These are phyloP conservation scores for Capra hircus DNA, from an alignment of 2,113 vertebrate genomes.

Conservation along the genomic window DNA sequence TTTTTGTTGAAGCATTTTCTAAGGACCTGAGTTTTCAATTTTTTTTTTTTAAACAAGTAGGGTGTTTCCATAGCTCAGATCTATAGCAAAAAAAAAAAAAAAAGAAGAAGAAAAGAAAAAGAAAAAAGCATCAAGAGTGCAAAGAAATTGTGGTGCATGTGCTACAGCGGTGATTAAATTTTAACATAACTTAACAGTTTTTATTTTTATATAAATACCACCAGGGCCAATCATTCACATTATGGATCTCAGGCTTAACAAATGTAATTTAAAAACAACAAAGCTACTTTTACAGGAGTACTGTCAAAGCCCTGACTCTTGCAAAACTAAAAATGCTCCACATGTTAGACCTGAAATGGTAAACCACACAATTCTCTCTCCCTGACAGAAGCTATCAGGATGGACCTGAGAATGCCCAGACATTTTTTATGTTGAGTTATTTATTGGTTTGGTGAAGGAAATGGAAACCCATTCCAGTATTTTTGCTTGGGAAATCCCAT, in stretches of 20 bases:
- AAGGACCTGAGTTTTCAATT: not conserved
- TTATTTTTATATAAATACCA: constrained; percentile 64
- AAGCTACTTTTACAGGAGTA: constrained; percentile 45
- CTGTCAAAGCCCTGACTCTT: constrained; percentile 48
- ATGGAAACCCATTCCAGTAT: not conserved
- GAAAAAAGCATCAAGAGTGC: not conserved
- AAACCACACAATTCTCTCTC: not conserved
- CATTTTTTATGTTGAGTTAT: not conserved
- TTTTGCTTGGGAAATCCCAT: not conserved
- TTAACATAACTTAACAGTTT: constrained; percentile 56
- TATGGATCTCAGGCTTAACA: constrained; percentile 58
- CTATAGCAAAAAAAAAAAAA: not conserved
- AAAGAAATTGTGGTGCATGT: not conserved
- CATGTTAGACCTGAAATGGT: constrained; percentile 13
- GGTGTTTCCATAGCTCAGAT: not conserved
- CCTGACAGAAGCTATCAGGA: constrained; percentile 30
- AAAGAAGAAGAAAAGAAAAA: not conserved
- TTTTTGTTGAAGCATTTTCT: not conserved
- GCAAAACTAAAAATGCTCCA: constrained; percentile 44
- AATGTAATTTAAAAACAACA: constrained; percentile 60
- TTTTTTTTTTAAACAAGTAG: not conserved
- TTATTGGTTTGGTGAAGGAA: not conserved
- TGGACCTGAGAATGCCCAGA: not conserved
- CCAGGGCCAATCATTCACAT: constrained; percentile 35
- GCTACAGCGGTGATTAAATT: not conserved